These are phyloP conservation scores for Netta rufina DNA, from an alignment of 2,797 vertebrate species.

Conservation along the genomic window DNA sequence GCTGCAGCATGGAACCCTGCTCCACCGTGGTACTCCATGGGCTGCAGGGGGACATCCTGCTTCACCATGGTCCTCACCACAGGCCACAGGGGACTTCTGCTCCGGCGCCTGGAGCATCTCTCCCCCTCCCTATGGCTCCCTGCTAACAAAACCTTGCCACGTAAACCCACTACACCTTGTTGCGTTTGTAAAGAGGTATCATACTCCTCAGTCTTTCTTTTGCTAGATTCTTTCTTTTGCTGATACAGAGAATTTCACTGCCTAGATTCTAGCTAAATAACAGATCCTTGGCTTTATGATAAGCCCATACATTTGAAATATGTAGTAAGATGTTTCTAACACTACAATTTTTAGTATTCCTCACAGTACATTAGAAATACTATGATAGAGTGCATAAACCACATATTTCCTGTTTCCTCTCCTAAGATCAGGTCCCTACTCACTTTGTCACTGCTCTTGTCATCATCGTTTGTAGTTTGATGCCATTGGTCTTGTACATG, in stretches of 20 bases:
- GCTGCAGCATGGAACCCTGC: too few relatives aligned
- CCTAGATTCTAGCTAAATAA: background rate
- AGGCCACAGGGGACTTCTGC: too few relatives aligned
- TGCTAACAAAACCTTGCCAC: too few relatives aligned
- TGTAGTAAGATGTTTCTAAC: background rate
- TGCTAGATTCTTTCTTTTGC: too few relatives aligned
- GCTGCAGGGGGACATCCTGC: too few relatives aligned
- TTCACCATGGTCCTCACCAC: too few relatives aligned
- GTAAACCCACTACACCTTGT: too few relatives aligned
- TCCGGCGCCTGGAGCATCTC: too few relatives aligned
- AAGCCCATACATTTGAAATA: background rate
- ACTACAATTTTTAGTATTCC: background rate
- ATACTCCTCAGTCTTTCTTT: background rate
- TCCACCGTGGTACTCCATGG: too few relatives aligned
- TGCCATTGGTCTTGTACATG: background rate
- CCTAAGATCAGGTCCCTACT: background rate
- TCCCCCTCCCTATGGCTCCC: too few relatives aligned
- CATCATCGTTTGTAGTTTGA: slow-evolving; percentile 26
- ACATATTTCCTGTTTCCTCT: background rate
- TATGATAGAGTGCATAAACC: background rate
- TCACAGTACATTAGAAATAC: background rate
- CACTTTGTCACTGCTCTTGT: slow-evolving; percentile 13
- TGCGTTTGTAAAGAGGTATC: background rate
- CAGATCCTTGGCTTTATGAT: background rate
- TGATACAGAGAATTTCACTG: background rate